Percentiles rank a stretch among this genome's conserved stretches.
phyloP scores from a whole-genome alignment of 2,888 invertebrate genomes.

The Acrocyrtus sp. region DNA sequence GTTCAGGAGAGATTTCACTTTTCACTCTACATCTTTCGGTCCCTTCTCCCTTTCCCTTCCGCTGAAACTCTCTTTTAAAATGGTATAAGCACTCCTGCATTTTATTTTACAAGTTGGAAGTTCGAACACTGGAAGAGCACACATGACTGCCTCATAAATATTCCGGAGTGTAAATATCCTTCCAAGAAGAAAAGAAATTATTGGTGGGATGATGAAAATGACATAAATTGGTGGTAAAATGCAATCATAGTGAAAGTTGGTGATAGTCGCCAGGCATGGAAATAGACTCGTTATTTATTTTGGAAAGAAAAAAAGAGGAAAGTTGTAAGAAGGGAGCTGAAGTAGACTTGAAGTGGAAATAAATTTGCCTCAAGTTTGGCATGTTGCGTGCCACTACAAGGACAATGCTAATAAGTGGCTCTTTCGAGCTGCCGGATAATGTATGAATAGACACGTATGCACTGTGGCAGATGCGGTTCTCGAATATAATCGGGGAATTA shows the following conservation, averaged over 20 bases:
- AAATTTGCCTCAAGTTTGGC: background rate
- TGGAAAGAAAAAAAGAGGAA: background rate
- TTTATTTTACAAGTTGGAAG: too few relatives aligned
- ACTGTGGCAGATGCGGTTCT: background rate
- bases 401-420: too few relatives aligned
- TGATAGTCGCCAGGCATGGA: background rate
- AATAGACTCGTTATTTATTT: background rate
- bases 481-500: background rate
- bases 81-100: too few relatives aligned
- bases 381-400: background rate
- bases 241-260: too few relatives aligned
- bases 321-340: background rate
- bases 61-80: background rate
- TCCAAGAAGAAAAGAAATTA: conserved; percentile 21
- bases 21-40: too few relatives aligned
- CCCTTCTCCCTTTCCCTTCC: background rate
- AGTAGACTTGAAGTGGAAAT: background rate
- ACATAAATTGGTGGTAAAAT: background rate
- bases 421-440: background rate
- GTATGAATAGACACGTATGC: background rate
- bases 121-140: conserved; percentile 1
- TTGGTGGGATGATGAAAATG: conserved; percentile 7
- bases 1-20: background rate
- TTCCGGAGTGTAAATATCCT: background rate
- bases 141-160: conserved; percentile 38